These are phyloP conservation scores for Euborellia annulipes DNA, from an alignment of 1,140 invertebrate genomes.

Conservation along the genomic window DNA sequence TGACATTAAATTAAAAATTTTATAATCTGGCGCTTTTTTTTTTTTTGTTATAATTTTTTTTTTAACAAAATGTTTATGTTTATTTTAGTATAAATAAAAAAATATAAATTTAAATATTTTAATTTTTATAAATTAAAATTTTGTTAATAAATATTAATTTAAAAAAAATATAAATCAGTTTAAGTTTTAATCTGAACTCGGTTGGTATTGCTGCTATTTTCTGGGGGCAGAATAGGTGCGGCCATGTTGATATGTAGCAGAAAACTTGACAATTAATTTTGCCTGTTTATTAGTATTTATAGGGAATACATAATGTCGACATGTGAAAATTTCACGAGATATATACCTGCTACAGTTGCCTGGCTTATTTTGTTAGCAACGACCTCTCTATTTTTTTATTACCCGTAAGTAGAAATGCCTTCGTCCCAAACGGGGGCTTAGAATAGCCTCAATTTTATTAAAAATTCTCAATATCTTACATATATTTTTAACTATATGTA, in stretches of 20 bases:
- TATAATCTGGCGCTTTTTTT: too few species aligned
- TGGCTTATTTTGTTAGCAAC: slow-evolving; percentile 83
- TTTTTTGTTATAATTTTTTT: too few species aligned
- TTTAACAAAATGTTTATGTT: too few species aligned
- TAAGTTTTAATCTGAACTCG: too few species aligned
- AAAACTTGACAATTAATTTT: slow-evolving; percentile 35
- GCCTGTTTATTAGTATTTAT: slow-evolving; percentile 30
- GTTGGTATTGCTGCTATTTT: too few species aligned
- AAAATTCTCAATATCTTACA: neutral
- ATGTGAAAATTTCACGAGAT: slow-evolving; percentile 84
- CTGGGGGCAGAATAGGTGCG: slow-evolving; percentile 27
- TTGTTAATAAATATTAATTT: too few species aligned
- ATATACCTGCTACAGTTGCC: slow-evolving; percentile 89
- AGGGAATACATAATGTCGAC: slow-evolving; percentile 61
- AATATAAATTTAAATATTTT: too few species aligned
- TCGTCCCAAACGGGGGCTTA: too few species aligned
- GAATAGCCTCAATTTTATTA: neutral
- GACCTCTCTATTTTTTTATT: slow-evolving; percentile 88
- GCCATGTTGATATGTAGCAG: slow-evolving; percentile 46
- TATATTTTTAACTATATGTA: neutral
- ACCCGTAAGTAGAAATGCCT: slow-evolving; percentile 63
- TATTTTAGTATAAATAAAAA: too few species aligned
- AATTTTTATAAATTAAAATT: too few species aligned
- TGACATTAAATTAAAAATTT: too few species aligned
- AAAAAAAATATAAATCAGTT: too few species aligned